phyloP scores from a whole-genome alignment of 2,888 invertebrate genomes.

The Elmis aenea region DNA sequence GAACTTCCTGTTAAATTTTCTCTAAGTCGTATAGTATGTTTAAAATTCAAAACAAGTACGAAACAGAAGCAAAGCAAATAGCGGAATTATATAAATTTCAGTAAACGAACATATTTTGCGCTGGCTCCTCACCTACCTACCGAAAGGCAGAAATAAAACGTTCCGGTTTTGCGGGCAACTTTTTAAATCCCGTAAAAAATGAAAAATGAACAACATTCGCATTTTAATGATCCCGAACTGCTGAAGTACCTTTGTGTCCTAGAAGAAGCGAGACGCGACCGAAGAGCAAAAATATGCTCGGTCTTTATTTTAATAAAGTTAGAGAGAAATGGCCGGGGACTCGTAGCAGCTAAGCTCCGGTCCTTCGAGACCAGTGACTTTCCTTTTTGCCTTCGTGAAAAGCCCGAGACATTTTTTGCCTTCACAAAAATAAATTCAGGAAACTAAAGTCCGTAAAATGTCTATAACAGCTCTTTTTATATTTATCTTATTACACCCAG shows the following conservation, averaged over 20 bases:
- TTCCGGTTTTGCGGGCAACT: constrained; percentile 27
- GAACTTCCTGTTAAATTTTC: no score
- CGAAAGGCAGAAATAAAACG: constrained; percentile 27
- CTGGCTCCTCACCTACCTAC: no score
- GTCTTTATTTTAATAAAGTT: constrained; percentile 31
- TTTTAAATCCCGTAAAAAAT: constrained; percentile 34
- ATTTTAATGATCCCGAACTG: constrained; percentile 33
- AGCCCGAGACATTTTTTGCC: constrained; percentile 19
- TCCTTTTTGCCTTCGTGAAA: constrained; percentile 19
- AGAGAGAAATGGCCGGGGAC: constrained; percentile 28
- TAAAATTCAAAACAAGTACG: no score
- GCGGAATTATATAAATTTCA: no score
- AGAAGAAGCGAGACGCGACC: constrained; percentile 12
- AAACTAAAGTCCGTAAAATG: constrained; percentile 33
- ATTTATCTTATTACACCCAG: constrained; percentile 19
- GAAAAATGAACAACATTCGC: constrained; percentile 35
- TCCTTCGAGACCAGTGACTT: constrained; percentile 30
- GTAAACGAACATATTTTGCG: no score
- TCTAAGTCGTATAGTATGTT: no score
- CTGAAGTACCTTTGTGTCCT: constrained; percentile 25
- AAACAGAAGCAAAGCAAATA: no score
- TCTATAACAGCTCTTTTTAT: constrained; percentile 31
- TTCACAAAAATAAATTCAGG: constrained; percentile 29
- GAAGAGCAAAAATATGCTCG: constrained; percentile 14
- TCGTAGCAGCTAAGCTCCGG: constrained; percentile 28